Percentiles rank a stretch among this genome's conserved stretches.
phyloP scores from a whole-genome alignment of 2,888 invertebrate genomes.

The Napeogenes inachia region DNA sequence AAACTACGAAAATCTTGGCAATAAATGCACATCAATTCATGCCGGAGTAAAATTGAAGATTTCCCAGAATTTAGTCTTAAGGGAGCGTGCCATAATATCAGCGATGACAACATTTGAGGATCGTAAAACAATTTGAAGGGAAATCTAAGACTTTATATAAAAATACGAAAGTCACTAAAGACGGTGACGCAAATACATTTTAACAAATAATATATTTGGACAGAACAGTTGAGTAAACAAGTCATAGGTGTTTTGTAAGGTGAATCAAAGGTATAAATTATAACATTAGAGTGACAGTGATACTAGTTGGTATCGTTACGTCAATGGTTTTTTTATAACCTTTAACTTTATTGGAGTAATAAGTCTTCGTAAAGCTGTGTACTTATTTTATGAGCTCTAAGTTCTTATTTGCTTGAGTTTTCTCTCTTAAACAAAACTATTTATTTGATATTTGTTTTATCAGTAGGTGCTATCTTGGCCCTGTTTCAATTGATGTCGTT shows the following conservation, averaged over 20 bases:
- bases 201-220: slow-evolving; percentile 1
- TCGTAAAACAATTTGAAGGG: slow-evolving; percentile 2
- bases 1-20: slow-evolving; percentile 55
- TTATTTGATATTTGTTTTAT: too few relatives aligned
- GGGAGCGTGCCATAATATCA: slow-evolving; percentile 27
- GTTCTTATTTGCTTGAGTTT: too few relatives aligned
- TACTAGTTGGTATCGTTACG: too few relatives aligned
- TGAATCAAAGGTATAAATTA: neutral
- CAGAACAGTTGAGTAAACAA: neutral
- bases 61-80: slow-evolving; percentile 43
- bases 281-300: too few relatives aligned
- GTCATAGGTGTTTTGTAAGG: neutral
- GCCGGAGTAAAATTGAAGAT: slow-evolving; percentile 41
- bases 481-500: too few relatives aligned
- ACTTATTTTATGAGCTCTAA: too few relatives aligned
- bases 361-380: too few relatives aligned
- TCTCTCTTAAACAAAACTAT: too few relatives aligned
- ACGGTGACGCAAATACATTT: slow-evolving; percentile 3
- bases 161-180: neutral
- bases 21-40: slow-evolving; percentile 39
- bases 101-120: slow-evolving; percentile 27
- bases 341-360: too few relatives aligned
- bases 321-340: too few relatives aligned
- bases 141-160: slow-evolving; percentile 19
- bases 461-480: too few relatives aligned